phyloP scores from a whole-genome alignment of 2,113 vertebrate species.

The Dermatemys mawii region DNA sequence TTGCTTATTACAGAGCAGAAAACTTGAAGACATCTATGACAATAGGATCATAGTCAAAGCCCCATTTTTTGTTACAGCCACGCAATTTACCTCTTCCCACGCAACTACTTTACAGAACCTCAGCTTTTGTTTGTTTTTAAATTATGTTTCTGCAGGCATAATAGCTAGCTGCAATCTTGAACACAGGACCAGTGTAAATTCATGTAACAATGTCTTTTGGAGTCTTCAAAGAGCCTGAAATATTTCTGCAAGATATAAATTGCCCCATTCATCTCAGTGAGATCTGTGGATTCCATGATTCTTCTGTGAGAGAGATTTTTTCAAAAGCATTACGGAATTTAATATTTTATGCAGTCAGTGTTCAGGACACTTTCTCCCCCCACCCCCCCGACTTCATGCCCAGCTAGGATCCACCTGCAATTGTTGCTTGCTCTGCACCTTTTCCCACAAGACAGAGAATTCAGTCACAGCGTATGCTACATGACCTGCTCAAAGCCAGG shows the following conservation, averaged over 20 bases:
- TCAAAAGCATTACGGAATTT: background rate
- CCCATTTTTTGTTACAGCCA: background rate
- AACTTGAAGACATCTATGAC: background rate
- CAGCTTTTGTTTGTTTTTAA: background rate
- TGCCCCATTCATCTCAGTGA: background rate
- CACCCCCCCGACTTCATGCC: background rate
- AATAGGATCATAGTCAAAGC: background rate
- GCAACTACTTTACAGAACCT: background rate
- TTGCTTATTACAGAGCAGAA: background rate
- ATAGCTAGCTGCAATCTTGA: background rate
- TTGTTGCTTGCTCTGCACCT: background rate
- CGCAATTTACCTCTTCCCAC: background rate
- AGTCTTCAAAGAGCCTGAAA: background rate
- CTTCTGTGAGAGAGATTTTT: background rate
- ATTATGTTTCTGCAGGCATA: background rate
- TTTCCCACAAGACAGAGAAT: background rate
- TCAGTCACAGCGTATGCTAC: background rate
- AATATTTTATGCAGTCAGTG: background rate
- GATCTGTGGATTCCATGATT: background rate
- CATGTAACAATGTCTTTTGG: background rate
- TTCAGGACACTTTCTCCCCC: background rate
- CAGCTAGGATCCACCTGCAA: background rate
- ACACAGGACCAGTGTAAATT: background rate
- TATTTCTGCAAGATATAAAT: background rate
- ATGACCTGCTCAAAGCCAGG: background rate